A percentile compares a stretch with the other conserved stretches of the same genome.
Conservation (phyloP, 2,113 vertebrate genomes). For the Esox niger region DNA sequence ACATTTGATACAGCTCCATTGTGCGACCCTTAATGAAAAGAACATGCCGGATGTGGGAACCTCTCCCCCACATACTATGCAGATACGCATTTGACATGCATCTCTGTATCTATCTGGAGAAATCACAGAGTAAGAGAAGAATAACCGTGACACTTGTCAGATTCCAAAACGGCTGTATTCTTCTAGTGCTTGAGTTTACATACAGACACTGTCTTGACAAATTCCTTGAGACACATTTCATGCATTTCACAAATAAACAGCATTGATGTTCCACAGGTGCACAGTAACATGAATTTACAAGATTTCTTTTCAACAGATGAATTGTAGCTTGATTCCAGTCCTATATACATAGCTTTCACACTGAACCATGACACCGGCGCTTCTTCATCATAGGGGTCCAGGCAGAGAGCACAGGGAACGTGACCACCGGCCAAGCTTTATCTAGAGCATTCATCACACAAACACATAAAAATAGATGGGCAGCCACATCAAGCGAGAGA, state of each 20-base stretch:
- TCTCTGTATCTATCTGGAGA: slow-evolving; percentile 59
- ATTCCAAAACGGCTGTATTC: too few species aligned
- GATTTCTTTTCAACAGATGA: too few species aligned
- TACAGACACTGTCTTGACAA: too few species aligned
- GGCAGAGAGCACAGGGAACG: background rate
- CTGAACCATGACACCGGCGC: too few species aligned
- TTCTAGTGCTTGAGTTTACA: too few species aligned
- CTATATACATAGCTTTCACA: too few species aligned
- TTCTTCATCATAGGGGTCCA: background rate
- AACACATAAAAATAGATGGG: slow-evolving; percentile 53
- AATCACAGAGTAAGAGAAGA: slow-evolving; percentile 1
- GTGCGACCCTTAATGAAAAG: background rate
- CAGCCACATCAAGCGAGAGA: slow-evolving; percentile 84
- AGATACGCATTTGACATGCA: slow-evolving; percentile 25
- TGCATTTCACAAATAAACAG: too few species aligned
- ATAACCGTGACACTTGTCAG: too few species aligned
- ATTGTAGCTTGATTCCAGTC: too few species aligned
- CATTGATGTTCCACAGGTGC: too few species aligned
- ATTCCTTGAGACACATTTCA: too few species aligned
- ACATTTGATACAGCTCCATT: background rate
- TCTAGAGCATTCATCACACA: background rate
- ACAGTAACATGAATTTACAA: too few species aligned
- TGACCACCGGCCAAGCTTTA: background rate
- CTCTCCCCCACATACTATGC: background rate
- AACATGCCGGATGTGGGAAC: background rate